Evolutionary conservation across 2,888 invertebrate genomes (phyloP).

Genomic region (Callosobruchus maculatus): DNA sequence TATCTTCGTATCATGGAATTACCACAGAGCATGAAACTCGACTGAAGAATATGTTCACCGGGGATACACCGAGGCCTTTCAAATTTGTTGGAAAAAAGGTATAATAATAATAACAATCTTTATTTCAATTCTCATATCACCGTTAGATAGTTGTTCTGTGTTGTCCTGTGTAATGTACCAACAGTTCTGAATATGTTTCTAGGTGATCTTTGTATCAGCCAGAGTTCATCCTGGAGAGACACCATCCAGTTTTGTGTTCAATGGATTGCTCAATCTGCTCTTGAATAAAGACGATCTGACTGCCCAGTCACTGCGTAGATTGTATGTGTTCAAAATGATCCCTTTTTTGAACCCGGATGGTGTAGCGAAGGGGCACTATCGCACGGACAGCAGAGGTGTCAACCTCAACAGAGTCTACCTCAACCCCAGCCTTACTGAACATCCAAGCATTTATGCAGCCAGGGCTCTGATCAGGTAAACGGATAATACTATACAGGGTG

Average conservation of each 20-base stretch:
- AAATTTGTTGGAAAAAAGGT: conserved; percentile 78
- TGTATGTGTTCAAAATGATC: conserved; percentile 84
- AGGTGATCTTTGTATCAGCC: conserved; percentile 82
- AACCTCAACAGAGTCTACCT: conserved; percentile 86
- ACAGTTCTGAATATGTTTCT: too few relatives aligned
- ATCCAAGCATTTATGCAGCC: conserved; percentile 84
- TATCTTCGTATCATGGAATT: conserved; percentile 77
- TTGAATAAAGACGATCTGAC: conserved; percentile 71
- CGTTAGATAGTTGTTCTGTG: background rate
- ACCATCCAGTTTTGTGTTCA: conserved; percentile 85
- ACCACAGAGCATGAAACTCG: conserved; percentile 67
- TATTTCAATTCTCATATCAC: background rate
- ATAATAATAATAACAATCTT: conserved; percentile 13
- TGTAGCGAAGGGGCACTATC: conserved; percentile 78
- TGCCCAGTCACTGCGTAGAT: conserved; percentile 66
- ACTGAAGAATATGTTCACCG: conserved; percentile 71
- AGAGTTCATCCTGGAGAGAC: conserved; percentile 92
- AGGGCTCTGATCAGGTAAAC: conserved; percentile 64
- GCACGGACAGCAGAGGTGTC: conserved; percentile 82
- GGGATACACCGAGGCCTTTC: conserved; percentile 64
- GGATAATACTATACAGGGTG: background rate
- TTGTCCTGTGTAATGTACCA: too few relatives aligned
- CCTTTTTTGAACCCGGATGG: conserved; percentile 92
- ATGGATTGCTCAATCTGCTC: conserved; percentile 80
- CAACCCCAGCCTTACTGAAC: conserved; percentile 67